A percentile compares a stretch with the other conserved stretches of the same genome.
These are phyloP conservation scores for Drosophila subobscura DNA, from an alignment of 1,140 invertebrate genomes.

Conservation along the genomic window DNA sequence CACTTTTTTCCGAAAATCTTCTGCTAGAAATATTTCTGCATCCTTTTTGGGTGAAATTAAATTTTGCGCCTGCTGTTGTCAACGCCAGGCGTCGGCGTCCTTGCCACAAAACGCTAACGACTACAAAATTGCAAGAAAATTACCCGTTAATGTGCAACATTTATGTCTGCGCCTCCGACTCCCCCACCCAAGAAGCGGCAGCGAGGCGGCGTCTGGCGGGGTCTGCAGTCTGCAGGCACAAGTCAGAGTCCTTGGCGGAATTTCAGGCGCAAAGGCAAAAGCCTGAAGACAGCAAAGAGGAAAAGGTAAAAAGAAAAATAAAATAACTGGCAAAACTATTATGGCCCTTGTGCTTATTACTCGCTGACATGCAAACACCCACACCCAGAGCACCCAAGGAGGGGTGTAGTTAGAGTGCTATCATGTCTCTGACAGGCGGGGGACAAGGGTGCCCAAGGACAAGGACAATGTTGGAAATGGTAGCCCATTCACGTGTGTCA, in stretches of 20 bases:
- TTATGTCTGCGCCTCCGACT: slow-evolving; percentile 54
- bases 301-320: slow-evolving; percentile 44
- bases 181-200: slow-evolving; percentile 51
- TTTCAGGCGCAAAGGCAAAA: slow-evolving; percentile 48
- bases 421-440: slow-evolving; percentile 35
- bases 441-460: slow-evolving; percentile 62
- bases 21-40: slow-evolving; percentile 58
- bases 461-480: slow-evolving; percentile 67
- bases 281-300: neutral
- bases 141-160: slow-evolving; percentile 82
- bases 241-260: slow-evolving; percentile 27
- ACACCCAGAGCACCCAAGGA: slow-evolving; percentile 18
- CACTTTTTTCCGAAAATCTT: slow-evolving; percentile 6
- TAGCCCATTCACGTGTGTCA: slow-evolving; percentile 32
- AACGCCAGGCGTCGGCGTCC: slow-evolving; percentile 49
- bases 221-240: too few relatives aligned
- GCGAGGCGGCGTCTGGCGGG: slow-evolving; percentile 50
- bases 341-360: slow-evolving; percentile 82
- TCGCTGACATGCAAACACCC: slow-evolving; percentile 80
- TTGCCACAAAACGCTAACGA: slow-evolving; percentile 82
- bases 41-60: slow-evolving; percentile 42
- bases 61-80: slow-evolving; percentile 57
- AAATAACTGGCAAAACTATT: slow-evolving; percentile 80
- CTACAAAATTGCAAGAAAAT: slow-evolving; percentile 83
- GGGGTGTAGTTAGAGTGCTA: slow-evolving; percentile 31